These are phyloP conservation scores for Brachylomia viminalis DNA, from an alignment of 2,888 invertebrate species.

Conservation along the genomic window DNA sequence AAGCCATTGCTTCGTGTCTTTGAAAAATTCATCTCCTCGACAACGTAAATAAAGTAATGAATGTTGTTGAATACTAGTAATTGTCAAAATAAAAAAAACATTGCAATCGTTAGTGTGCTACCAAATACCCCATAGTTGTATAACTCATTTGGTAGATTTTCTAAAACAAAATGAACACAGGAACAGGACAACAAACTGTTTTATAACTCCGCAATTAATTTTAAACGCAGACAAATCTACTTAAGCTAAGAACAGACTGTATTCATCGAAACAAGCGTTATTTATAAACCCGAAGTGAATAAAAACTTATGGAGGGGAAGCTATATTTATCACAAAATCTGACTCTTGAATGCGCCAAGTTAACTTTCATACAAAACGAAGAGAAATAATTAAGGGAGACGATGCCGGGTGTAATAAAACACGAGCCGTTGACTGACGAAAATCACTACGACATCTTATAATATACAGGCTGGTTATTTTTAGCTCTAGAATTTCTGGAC, in stretches of 20 bases:
- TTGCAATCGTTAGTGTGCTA: neutral
- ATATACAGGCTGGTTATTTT: constrained; percentile 51
- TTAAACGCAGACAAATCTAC: constrained; percentile 27
- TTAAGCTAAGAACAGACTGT: constrained; percentile 28
- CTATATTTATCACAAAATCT: constrained; percentile 88
- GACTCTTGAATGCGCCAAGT: constrained; percentile 81
- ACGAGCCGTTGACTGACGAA: constrained; percentile 84
- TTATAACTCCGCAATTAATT: constrained; percentile 13
- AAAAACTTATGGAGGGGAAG: constrained; percentile 77
- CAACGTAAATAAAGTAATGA: neutral
- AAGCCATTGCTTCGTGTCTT: neutral
- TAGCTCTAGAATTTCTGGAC: neutral
- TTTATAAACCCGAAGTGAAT: constrained; percentile 66
- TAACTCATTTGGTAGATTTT: neutral
- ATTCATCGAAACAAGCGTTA: constrained; percentile 46
- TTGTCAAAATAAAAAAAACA: neutral
- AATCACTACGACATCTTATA: constrained; percentile 74
- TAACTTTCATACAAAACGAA: constrained; percentile 82
- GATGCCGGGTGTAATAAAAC: constrained; percentile 87
- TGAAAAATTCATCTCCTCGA: neutral
- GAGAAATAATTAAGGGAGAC: constrained; percentile 88
- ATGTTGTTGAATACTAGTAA: too few relatives aligned
- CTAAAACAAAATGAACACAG: neutral
- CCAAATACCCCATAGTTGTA: neutral
- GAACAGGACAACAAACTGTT: neutral